Evolutionary conservation across 2,113 vertebrate genomes (phyloP), one percentile per base, ranked within the genome.

Genomic region (Colinus virginianus): DNA sequence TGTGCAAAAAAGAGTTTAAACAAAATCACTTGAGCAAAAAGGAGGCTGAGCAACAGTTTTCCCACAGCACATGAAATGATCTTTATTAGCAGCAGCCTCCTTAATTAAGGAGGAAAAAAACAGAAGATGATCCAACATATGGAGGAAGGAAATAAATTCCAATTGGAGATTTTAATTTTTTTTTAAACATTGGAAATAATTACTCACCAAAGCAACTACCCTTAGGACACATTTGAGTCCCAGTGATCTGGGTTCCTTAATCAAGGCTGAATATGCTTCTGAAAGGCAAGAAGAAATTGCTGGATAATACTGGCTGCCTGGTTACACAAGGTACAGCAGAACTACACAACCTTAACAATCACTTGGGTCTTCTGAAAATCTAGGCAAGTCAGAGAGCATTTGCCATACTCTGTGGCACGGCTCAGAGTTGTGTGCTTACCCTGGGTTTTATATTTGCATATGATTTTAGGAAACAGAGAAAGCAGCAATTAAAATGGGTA

Each of bases 21-120:
- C 68, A 6, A 46, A 34, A 43, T 69, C 59, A 42, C 42, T 69
- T 67, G 3, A 72, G 78, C 46, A 82, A 84, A 89, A 88, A 88
- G 78, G 45, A 79, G 19, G 38, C 26, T 85, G 46, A 89, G 81
- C 58, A 82, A 76, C 55, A 12, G 89, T 76, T 90, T 85, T 64
- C 49, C 75, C 46, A 70, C 42, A 59, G 42, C 51, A 51, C 23
- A 81, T 71, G 78, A 92, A 88, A 87, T 70, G 0, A 76, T 84
- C 92, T 89, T 78, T 51, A 62, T 81, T 84, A 89, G 78, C 76
- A 82, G 81, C 63, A 87, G 38, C 43, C 49, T 84, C 36, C 59
- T 86, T 87, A 92, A 90, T 88, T 90, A 90, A 89, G 81, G 5
- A 82, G 55, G 88, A 48, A 90, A 40, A 87, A 88, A 49, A 49